Percentiles rank a stretch among this genome's conserved stretches.
phyloP scores from a whole-genome alignment of 1,140 invertebrate species.

The Aphis craccivora region DNA sequence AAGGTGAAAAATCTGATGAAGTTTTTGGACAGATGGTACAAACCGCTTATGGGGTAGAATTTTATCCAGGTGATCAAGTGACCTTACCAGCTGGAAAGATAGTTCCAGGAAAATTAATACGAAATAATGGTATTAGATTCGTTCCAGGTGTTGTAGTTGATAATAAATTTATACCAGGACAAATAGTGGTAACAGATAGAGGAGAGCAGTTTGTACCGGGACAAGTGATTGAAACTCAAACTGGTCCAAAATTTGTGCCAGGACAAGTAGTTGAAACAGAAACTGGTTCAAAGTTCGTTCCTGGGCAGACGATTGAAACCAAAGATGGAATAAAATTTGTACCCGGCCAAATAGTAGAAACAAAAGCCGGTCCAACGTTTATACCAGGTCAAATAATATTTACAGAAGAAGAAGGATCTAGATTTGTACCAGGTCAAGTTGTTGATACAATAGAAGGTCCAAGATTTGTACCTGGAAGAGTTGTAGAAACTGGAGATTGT shows the following conservation, averaged over 20 bases:
- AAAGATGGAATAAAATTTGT: constrained; percentile 74
- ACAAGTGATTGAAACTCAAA: constrained; percentile 68
- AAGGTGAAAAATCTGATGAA: constrained; percentile 65
- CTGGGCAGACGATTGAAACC: constrained; percentile 75
- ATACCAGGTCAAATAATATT: constrained; percentile 78
- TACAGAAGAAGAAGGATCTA: constrained; percentile 74
- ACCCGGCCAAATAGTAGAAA: constrained; percentile 77
- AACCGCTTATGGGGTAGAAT: constrained; percentile 73
- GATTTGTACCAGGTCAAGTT: constrained; percentile 78
- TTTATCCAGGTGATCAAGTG: constrained; percentile 70
- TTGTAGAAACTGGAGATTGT: constrained; percentile 73
- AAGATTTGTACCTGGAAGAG: constrained; percentile 76
- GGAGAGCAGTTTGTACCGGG: constrained; percentile 75
- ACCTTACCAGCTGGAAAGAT: constrained; percentile 69
- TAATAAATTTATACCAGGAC: constrained; percentile 75
- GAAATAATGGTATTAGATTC: constrained; percentile 72
- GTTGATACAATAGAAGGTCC: constrained; percentile 76
- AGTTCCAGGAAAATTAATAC: constrained; percentile 73
- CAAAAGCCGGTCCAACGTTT: constrained; percentile 75
- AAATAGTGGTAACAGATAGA: constrained; percentile 73
- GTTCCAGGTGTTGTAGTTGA: constrained; percentile 75
- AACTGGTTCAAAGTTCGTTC: constrained; percentile 74
- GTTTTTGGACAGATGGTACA: constrained; percentile 76
- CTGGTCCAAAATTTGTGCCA: constrained; percentile 73
- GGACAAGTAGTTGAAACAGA: constrained; percentile 76